phyloP scores from a whole-genome alignment of 1,140 invertebrate species.

The Neomicropteryx cornuta region DNA sequence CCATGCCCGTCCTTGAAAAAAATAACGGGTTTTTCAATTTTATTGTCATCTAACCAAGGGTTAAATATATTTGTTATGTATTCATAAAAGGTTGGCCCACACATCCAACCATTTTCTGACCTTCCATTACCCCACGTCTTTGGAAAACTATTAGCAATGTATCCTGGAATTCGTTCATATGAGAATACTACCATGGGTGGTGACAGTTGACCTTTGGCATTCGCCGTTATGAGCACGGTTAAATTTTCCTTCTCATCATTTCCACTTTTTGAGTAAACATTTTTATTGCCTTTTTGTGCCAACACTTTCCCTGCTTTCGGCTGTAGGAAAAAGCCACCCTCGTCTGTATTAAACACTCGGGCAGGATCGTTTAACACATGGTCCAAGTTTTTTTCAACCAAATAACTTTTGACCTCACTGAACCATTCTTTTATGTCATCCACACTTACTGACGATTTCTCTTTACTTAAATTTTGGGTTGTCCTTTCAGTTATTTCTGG shows the following conservation, averaged over 20 bases:
- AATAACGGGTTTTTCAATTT: constrained; percentile 20
- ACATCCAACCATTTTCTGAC: constrained; percentile 33
- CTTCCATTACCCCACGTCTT: constrained; percentile 21
- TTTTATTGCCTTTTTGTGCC: constrained; percentile 17
- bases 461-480: constrained; percentile 22
- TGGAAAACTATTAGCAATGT: constrained; percentile 14
- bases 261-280: constrained; percentile 15
- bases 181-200: constrained; percentile 24
- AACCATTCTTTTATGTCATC: constrained; percentile 20
- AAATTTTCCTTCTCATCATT: constrained; percentile 17
- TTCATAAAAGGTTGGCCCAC: constrained; percentile 26
- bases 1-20: constrained; percentile 22
- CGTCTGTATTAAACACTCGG: constrained; percentile 24
- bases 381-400: constrained; percentile 14
- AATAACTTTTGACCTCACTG: constrained; percentile 16
- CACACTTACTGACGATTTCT: constrained; percentile 20
- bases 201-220: constrained; percentile 14
- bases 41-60: constrained; percentile 17
- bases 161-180: constrained; percentile 21
- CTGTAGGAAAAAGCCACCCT: constrained; percentile 22
- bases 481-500: constrained; percentile 17
- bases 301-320: constrained; percentile 20
- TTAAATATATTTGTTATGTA: constrained; percentile 23
- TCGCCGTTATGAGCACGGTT: too few relatives aligned
- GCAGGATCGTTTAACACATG: constrained; percentile 19